Evolutionary conservation across 64 coral and sea anemone species (phyloP), one percentile per base, ranked within the genome.

Genomic region (Trachythela sp.): DNA sequence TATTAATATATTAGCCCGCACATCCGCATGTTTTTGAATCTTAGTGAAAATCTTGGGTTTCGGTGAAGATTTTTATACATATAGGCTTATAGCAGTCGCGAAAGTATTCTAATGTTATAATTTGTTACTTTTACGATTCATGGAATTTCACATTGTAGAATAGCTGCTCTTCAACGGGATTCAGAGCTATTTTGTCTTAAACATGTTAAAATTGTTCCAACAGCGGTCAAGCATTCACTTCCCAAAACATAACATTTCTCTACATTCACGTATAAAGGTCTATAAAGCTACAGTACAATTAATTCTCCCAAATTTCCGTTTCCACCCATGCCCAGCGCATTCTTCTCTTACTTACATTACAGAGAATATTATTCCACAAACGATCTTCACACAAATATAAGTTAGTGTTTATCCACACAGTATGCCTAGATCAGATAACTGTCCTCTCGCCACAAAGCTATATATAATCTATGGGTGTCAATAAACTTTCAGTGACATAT

Each of bases 391-490:
- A 27, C 18, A 64, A 64, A 64, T 27, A 20, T 64, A 6, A 64
- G 26, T 20, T 27, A 45, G 20, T 64, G 56, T 64, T 64, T 64
- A 27, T 27, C 26, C 18, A 4, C 56, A 22, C 56, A n/a, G 56
- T 64, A n/a, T 64, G 56, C 56, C 56, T 26, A 64, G 20, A 64
- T 64, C 56, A n/a, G 56, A 64, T 64, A 64, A 64, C 56, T 64
- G 56, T n/a, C 56, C 17, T 6, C 20, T 64, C 56, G 26, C 56
- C 56, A n/a, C 56, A 64, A 64, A 64, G 56, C 56, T 64, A 27
- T 64, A 64, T 64, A 64, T 64, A 64, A 64, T 64, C 56, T n/a
- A 64, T 64, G 56, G 56, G 56, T 64, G 56, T 26, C 56, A 64
- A 64, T 64, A 64, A 52, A n/a, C 56, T 20, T 64, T 27, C 26